Conservation (phyloP, 1,140 invertebrate species). For the Sesamia nonagrioides region DNA sequence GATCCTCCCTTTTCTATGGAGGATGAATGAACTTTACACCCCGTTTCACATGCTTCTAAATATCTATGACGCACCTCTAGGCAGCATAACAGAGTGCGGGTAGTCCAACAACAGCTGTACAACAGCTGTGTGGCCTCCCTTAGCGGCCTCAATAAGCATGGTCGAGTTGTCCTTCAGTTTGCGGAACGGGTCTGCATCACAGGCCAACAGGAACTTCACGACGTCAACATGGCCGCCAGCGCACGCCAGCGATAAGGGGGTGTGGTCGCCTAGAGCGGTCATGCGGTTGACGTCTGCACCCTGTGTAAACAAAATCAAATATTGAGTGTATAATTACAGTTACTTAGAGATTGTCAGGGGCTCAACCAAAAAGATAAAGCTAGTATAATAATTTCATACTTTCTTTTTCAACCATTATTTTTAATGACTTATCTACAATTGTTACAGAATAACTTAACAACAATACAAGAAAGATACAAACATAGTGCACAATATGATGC, state of each 20-base stretch:
- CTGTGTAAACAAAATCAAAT: constrained; percentile 46
- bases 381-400: too few relatives aligned
- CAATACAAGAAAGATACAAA: too few relatives aligned
- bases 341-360: too few relatives aligned
- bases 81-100: constrained; percentile 94
- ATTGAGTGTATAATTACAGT: too few relatives aligned
- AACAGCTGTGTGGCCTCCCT: constrained; percentile 98
- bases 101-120: constrained; percentile 98
- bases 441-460: too few relatives aligned
- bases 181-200: constrained; percentile 98
- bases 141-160: constrained; percentile 99
- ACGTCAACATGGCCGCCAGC: constrained; percentile 97
- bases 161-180: constrained; percentile 99
- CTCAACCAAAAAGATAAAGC: too few relatives aligned
- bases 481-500: too few relatives aligned
- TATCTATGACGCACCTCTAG: constrained; percentile 66
- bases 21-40: too few relatives aligned
- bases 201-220: constrained; percentile 96
- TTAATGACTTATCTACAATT: too few relatives aligned
- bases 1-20: too few relatives aligned
- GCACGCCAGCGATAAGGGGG: constrained; percentile 98
- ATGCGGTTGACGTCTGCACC: constrained; percentile 97
- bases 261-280: constrained; percentile 99
- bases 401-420: too few relatives aligned
- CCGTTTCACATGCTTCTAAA: neutral